These are phyloP conservation scores for Arion vulgaris DNA, from an alignment of 1,140 invertebrate genomes.

Conservation along the genomic window DNA sequence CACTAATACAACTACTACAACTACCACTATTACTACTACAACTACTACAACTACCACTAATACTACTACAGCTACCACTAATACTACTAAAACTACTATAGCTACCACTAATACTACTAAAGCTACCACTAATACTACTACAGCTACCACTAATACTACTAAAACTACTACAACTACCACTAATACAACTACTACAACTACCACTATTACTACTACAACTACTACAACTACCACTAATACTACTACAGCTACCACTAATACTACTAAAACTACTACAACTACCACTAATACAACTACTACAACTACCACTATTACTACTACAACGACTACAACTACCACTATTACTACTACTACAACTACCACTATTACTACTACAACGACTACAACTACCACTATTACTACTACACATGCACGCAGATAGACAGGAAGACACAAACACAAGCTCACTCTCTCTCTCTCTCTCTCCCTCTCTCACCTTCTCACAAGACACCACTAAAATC, in stretches of 20 bases:
- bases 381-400: background rate
- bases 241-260: constrained; percentile 9
- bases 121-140: no score
- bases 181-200: background rate
- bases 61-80: no score
- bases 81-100: no score
- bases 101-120: no score
- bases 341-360: background rate
- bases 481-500: no score
- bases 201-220: background rate
- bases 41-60: no score
- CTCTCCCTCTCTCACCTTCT: no score
- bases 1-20: no score
- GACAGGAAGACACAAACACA: no score
- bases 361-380: background rate
- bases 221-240: constrained; percentile 9
- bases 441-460: no score
- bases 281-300: background rate
- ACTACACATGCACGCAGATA: no score
- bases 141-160: background rate
- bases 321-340: background rate
- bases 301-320: background rate
- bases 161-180: background rate
- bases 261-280: constrained; percentile 10
- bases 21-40: no score